These are phyloP conservation scores for Aldrovandia affinis DNA, from an alignment of 2,797 vertebrate genomes.

Conservation along the genomic window DNA sequence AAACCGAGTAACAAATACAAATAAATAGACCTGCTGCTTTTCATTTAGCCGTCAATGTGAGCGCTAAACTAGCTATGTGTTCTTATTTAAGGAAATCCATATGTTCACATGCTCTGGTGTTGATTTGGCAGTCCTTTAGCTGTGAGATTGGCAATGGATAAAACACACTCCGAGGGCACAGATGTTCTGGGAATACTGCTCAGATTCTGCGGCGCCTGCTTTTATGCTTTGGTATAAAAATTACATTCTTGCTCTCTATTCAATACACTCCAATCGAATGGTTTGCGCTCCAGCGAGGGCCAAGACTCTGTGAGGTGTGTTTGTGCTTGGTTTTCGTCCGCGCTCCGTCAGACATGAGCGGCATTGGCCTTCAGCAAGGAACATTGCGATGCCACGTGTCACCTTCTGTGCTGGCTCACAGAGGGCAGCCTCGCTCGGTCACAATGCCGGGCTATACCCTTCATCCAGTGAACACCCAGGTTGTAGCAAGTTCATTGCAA, in stretches of 20 bases:
- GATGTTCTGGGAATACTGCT: neutral
- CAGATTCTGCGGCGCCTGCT: neutral
- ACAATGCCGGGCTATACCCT: neutral
- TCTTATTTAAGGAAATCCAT: neutral
- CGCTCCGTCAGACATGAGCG: neutral
- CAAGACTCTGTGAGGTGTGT: neutral
- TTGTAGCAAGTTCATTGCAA: neutral
- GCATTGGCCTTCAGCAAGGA: neutral
- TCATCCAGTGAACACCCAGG: neutral
- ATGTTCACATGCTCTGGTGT: neutral
- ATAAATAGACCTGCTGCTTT: neutral
- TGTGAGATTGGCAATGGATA: neutral
- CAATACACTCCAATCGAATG: neutral
- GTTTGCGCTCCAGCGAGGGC: neutral
- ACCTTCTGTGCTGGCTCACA: neutral
- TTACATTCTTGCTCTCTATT: no score
- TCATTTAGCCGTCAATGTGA: neutral
- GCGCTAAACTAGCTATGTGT: neutral
- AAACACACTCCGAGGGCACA: neutral
- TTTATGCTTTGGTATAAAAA: neutral
- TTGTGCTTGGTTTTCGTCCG: no score
- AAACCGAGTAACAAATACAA: neutral
- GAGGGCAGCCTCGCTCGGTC: neutral
- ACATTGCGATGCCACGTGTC: neutral
- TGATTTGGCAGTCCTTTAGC: neutral